phyloP scores from a whole-genome alignment of 2,797 vertebrate genomes.

The Hypotaenidia okinawae region DNA sequence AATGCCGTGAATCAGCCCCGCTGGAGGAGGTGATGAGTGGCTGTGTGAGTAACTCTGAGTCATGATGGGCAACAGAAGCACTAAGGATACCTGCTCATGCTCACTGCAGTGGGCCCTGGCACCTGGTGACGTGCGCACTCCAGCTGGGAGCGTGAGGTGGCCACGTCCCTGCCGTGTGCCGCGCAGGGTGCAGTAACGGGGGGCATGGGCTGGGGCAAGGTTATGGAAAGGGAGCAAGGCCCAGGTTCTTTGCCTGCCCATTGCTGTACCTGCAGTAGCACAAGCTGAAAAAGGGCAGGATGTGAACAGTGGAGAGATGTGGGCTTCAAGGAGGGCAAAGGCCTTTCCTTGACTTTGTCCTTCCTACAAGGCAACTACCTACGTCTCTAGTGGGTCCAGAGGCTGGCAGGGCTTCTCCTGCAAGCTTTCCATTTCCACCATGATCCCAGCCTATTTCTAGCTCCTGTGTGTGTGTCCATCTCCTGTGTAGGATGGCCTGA shows the following conservation, averaged over 20 bases:
- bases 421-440: not conserved
- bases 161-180: not conserved
- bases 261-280: not conserved
- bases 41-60: slow-evolving; percentile 68
- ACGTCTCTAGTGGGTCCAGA: not conserved
- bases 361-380: not conserved
- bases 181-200: not conserved
- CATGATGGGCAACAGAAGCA: slow-evolving; percentile 65
- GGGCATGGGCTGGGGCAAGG: not conserved
- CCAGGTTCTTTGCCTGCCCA: not conserved
- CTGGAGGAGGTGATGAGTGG: slow-evolving; percentile 70
- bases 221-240: not conserved
- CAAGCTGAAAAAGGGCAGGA: not conserved
- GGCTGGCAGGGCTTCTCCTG: not conserved
- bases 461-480: not conserved
- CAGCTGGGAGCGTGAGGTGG: not conserved
- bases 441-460: not conserved
- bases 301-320: not conserved
- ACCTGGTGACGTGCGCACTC: not conserved
- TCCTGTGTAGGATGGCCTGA: not conserved
- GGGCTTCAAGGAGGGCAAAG: not conserved
- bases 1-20: slow-evolving; percentile 69
- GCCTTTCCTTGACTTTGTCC: not conserved
- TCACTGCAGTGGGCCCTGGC: slow-evolving; percentile 33
- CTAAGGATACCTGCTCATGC: slow-evolving; percentile 65